Base-by-base conservation (phyloP, 35 echinoderm and acorn worm species). In the Strongylocentrotus purpuratus region DNA sequence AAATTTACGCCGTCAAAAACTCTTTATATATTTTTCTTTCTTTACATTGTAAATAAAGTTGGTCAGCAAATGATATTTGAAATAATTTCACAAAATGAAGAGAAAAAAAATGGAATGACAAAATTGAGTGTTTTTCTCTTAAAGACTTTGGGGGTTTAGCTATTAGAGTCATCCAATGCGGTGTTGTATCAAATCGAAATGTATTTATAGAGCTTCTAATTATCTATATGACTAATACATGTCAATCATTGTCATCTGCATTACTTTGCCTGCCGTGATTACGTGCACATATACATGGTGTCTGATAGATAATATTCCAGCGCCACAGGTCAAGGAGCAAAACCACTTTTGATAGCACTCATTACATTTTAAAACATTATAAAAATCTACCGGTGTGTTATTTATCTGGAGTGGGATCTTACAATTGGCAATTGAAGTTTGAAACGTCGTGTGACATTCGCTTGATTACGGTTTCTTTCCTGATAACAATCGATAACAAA, bases 371-470 rank as follows among this genome's bases (percentile, higher is more conserved):
- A 78, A n/a, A 78, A 70, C 61, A 70, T 70, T 70, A 25, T 25
- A 20, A 20, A 52, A 65, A 70, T 25, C 17, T 28, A 70, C 18
- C 25, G 7, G 18, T 78, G 7, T 78, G 2, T n/a, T n/a, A 78
- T n/a, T n/a, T 78, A 78, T 78, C 28, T 78, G 0, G 7, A 55
- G 50, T 55, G 65, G 65, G 65, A 78, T 78, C 65, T 78, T 78
- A 78, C 25, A 28, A 78, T 78, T 78, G 65, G 65, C 65, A 78
- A n/a, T 78, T 78, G 65, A 78, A 78, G 65, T 78, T n/a, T 78
- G 65, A 7, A 78, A 78, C 28, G 20, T 4, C 28, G 65, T 78
- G 65, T 22, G 0, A 78, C 65, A 28, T 78, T 78, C 22, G 20
- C 65, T 31, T 78, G 20, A n/a, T 78, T 78, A 28, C 20, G 20